Base-by-base conservation (phyloP, 2,888 invertebrate species). In the Miltochrista miniata region DNA sequence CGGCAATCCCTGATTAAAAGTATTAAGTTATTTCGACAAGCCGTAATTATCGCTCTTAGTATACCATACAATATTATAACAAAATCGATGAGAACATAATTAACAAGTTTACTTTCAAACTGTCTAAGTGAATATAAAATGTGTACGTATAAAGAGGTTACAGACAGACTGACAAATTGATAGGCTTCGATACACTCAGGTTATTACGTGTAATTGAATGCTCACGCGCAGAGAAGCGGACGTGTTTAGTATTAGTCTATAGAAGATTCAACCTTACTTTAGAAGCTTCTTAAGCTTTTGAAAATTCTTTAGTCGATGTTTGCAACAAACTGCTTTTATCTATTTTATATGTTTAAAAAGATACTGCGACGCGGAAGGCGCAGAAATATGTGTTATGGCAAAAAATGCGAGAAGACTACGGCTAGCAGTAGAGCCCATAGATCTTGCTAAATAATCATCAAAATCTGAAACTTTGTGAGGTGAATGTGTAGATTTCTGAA, bases 31-130 rank as follows among this genome's bases (percentile, higher is more conserved):
- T 63, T 61, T 64, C 33, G 7, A 45, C 37, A 41, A 41, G 29
- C 15, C 13, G 36, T 48, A 18, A 48, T 39, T 39, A 54, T 56
- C 61, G 66, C 51, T 48, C 15, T 51, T 56, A 58, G 39, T 60
- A 38, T 34, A 51, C 48, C 50, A 52, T 74, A 79, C 81, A 79
- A 81, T 79, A 83, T 79, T 76, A 76, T 69, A 78, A 72, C 79
- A 76, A 75, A 80, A 85, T 85, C 76, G 80, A 87, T 81, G 81
- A 76, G 78, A 77, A 70, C 76, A 70, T 83, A 85, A 87, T 87
- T 87, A 87, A 86, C 83, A 79, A 83, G 84, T 80, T 81, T 74
- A 78, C 85, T 89, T 88, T 87, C 86, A 76, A 85, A 85, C 79
- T 74, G 61, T 80, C 82, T 82, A 81, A 85, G 82, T 83, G 83